Evolutionary conservation across 2,797 vertebrate genomes (phyloP).

Genomic region (Rhinichthys osculus): DNA sequence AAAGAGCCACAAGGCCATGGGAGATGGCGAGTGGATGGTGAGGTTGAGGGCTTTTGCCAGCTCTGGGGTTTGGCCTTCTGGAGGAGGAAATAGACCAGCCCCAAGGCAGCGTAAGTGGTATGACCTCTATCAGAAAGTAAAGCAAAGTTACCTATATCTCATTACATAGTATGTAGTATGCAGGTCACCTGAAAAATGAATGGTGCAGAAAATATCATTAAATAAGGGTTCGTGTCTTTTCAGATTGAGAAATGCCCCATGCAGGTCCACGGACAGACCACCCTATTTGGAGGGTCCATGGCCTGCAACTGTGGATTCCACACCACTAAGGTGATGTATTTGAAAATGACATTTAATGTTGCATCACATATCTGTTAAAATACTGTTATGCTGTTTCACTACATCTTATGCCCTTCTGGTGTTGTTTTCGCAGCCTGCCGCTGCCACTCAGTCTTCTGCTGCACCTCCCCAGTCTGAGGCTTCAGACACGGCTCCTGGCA

Average conservation of each 20-base stretch:
- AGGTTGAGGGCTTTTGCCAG: not conserved
- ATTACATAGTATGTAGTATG: not conserved
- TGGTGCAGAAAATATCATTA: not conserved
- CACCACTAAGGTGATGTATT: conserved; percentile 23
- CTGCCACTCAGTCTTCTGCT: not conserved
- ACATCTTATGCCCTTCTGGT: not conserved
- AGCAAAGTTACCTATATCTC: not conserved
- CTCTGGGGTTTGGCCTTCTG: too few species aligned
- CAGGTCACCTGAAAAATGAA: conserved; percentile 16
- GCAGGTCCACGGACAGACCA: conserved; percentile 40
- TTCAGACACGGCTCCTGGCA: not conserved
- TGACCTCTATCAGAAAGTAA: conserved; percentile 13
- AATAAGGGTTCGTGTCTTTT: conserved; percentile 9
- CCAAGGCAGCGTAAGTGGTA: not conserved
- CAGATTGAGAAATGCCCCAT: conserved; percentile 50
- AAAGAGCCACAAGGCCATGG: conserved; percentile 36
- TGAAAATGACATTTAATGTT: not conserved
- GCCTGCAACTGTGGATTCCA: conserved; percentile 50
- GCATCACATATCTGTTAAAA: not conserved
- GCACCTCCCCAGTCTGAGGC: not conserved
- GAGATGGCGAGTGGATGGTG: conserved; percentile 36
- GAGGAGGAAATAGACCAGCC: too few species aligned
- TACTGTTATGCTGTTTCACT: not conserved
- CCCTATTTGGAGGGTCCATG: conserved; percentile 23
- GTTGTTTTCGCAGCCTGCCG: not conserved